These are phyloP conservation scores for Aspiorhynchus laticeps DNA, from an alignment of 2,113 vertebrate species.

Conservation along the genomic window DNA sequence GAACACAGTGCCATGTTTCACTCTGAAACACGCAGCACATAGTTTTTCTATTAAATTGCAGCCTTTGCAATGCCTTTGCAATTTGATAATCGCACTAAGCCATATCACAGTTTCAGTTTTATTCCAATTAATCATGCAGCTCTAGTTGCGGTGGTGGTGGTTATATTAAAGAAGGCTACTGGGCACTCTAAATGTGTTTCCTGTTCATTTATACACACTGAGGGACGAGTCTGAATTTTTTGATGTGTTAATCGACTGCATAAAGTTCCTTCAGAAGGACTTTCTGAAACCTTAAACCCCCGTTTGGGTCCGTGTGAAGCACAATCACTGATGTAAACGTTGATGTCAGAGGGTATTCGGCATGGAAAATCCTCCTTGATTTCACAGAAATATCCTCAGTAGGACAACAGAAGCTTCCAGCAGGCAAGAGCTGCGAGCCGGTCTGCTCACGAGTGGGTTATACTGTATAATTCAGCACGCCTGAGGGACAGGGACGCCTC, in stretches of 20 bases:
- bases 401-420: not conserved
- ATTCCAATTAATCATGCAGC: not conserved
- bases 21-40: too few relatives aligned
- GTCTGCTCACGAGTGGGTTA: not conserved
- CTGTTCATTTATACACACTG: not conserved
- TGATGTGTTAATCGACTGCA: not conserved
- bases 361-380: not conserved
- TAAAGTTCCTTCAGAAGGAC: not conserved
- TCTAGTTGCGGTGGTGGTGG: not conserved
- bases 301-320: not conserved
- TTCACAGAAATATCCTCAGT: not conserved
- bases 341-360: not conserved
- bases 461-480: slow-evolving; percentile 21
- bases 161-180: not conserved
- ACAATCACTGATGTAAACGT: not conserved
- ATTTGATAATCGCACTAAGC: too few relatives aligned
- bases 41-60: too few relatives aligned
- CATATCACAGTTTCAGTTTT: not conserved
- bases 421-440: not conserved
- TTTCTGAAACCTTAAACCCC: not conserved
- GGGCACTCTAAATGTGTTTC: not conserved
- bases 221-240: not conserved
- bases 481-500: not conserved
- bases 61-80: too few relatives aligned
- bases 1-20: too few relatives aligned